Conservation (phyloP, 2,113 vertebrate species). For the Myiagra hebetior region DNA sequence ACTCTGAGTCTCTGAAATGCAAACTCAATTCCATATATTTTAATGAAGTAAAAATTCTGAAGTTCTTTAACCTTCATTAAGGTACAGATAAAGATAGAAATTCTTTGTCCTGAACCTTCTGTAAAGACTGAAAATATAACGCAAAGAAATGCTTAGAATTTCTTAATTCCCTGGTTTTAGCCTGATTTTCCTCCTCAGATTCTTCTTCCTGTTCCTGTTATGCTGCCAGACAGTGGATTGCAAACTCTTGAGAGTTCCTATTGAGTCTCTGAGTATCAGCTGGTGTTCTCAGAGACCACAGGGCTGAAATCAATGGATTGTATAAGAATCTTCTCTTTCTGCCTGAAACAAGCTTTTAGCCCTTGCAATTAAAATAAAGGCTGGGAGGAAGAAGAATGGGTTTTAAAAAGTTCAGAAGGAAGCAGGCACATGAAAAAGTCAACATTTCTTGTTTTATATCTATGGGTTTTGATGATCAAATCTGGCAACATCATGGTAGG, state of each 20-base stretch:
- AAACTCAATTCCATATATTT: background rate
- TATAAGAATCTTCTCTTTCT: background rate
- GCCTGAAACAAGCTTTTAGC: background rate
- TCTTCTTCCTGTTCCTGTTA: background rate
- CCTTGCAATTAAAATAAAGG: background rate
- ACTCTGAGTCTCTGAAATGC: background rate
- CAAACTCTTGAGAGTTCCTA: background rate
- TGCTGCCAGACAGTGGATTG: background rate
- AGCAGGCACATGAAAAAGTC: background rate
- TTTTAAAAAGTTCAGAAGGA: background rate
- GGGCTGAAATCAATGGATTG: background rate
- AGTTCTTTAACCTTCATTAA: background rate
- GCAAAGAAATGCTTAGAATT: background rate
- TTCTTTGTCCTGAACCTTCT: background rate
- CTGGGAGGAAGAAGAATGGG: background rate
- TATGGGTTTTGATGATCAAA: background rate
- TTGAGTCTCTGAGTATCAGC: background rate
- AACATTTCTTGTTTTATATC: background rate
- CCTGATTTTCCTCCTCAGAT: conserved; percentile 1
- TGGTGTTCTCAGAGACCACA: background rate
- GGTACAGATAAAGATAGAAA: background rate
- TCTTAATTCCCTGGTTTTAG: background rate
- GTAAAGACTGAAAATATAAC: background rate
- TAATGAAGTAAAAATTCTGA: background rate
- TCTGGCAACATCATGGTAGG: background rate